These are phyloP conservation scores for Hyposoter didymator DNA, from an alignment of 2,888 invertebrate species.

Conservation along the genomic window DNA sequence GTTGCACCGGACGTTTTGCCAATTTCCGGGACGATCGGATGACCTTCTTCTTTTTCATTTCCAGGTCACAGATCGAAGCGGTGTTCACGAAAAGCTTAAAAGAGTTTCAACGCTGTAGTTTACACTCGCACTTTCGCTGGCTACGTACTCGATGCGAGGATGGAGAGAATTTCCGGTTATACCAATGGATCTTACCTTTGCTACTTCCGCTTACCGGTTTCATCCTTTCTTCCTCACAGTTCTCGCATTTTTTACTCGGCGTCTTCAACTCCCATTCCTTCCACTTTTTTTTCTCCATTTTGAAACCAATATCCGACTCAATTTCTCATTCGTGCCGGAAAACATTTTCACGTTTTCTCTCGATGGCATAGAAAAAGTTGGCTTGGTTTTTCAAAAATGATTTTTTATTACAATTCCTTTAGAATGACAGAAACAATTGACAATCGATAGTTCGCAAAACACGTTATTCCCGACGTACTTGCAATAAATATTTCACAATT, in stretches of 20 bases:
- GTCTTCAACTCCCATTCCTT: constrained; percentile 15
- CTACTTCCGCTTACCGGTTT: constrained; percentile 65
- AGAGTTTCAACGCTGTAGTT: constrained; percentile 39
- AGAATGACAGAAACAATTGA: background rate
- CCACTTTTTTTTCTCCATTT: constrained; percentile 17
- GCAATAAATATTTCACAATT: too few species aligned
- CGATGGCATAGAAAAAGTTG: background rate
- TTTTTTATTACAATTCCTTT: background rate
- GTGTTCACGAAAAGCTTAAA: constrained; percentile 36
- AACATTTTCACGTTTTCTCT: constrained; percentile 33
- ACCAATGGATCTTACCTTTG: constrained; percentile 60
- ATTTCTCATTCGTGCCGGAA: constrained; percentile 40
- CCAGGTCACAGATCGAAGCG: constrained; percentile 57
- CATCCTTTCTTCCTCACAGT: constrained; percentile 34
- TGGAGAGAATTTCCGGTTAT: constrained; percentile 66
- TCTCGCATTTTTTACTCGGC: constrained; percentile 18
- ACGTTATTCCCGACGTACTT: too few species aligned
- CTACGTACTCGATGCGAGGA: constrained; percentile 44
- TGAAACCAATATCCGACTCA: constrained; percentile 46
- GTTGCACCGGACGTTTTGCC: constrained; percentile 62
- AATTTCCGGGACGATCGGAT: constrained; percentile 65
- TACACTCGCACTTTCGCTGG: constrained; percentile 34
- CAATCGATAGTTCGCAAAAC: too few species aligned
- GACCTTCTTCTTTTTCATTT: constrained; percentile 65
- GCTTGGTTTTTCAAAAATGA: background rate